phyloP scores from a whole-genome alignment of 64 coral and sea anemone species.

The Montipora cactus region DNA sequence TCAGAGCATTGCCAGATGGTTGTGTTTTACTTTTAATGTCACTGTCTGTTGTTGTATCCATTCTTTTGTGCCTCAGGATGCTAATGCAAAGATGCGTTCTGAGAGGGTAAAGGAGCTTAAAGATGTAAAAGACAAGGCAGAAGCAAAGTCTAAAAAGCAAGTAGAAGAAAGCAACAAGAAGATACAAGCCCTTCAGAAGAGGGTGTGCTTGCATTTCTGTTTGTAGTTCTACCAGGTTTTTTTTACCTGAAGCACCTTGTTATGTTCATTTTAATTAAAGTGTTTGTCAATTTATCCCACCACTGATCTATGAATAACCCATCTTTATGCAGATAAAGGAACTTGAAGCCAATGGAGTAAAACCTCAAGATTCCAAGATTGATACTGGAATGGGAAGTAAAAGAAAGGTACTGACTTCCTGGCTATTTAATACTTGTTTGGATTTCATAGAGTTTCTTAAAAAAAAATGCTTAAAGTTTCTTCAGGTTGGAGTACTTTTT shows the following conservation, averaged over 20 bases:
- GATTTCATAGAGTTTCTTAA: too few relatives aligned
- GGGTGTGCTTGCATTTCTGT: slow-evolving; percentile 47
- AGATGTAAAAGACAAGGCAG: slow-evolving; percentile 83
- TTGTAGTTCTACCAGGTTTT: background rate
- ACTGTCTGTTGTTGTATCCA: background rate
- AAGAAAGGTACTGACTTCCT: slow-evolving; percentile 22
- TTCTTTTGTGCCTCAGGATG: slow-evolving; percentile 58
- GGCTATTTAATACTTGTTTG: too few relatives aligned
- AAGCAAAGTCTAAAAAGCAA: slow-evolving; percentile 90
- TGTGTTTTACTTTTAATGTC: background rate
- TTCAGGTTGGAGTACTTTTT: too few relatives aligned
- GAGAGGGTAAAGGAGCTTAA: slow-evolving; percentile 96
- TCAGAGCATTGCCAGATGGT: too few relatives aligned
- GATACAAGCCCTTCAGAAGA: slow-evolving; percentile 94
- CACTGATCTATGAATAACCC: background rate
- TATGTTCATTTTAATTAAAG: background rate
- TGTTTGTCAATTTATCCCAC: too few relatives aligned
- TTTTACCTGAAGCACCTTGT: background rate
- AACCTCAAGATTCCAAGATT: slow-evolving; percentile 76
- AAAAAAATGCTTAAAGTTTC: too few relatives aligned
- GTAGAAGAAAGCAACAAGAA: slow-evolving; percentile 95
- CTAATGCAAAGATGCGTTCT: slow-evolving; percentile 80
- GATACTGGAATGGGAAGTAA: slow-evolving; percentile 57
- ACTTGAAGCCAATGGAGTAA: slow-evolving; percentile 75
- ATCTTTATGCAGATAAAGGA: slow-evolving; percentile 88